Conservation (phyloP, 2,113 vertebrate species). For the Leucopsar rothschildi region DNA sequence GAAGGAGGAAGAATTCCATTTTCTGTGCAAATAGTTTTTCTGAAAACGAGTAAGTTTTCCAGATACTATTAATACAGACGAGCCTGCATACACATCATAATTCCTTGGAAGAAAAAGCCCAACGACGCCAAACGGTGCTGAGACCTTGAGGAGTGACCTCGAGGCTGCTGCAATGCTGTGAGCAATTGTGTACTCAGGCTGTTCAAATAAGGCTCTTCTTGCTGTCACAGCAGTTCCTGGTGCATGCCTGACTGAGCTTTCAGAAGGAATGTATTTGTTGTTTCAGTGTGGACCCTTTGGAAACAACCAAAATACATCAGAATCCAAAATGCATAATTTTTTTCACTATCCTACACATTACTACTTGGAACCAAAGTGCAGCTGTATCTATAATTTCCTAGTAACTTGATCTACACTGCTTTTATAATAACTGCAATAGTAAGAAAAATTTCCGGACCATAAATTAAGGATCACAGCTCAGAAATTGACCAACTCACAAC, state of each 20-base stretch:
- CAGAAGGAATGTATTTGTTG: neutral
- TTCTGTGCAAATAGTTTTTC: neutral
- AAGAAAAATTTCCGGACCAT: neutral
- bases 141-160: conserved; percentile 47
- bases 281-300: neutral
- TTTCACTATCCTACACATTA: neutral
- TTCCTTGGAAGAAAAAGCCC: neutral
- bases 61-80: neutral
- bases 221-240: conserved; percentile 36
- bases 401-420: neutral
- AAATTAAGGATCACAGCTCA: neutral
- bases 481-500: neutral
- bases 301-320: neutral
- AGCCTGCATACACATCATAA: neutral
- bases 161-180: conserved; percentile 23
- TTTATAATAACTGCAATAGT: neutral
- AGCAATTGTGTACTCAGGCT: neutral
- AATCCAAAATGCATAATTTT: neutral
- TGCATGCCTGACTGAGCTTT: conserved; percentile 4
- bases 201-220: conserved; percentile 17
- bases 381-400: neutral
- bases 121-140: neutral
- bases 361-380: neutral
- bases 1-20: neutral
- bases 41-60: fast-evolving